Conservation (phyloP, 2,797 vertebrate genomes). For the Melanotaenia trifasciata region DNA sequence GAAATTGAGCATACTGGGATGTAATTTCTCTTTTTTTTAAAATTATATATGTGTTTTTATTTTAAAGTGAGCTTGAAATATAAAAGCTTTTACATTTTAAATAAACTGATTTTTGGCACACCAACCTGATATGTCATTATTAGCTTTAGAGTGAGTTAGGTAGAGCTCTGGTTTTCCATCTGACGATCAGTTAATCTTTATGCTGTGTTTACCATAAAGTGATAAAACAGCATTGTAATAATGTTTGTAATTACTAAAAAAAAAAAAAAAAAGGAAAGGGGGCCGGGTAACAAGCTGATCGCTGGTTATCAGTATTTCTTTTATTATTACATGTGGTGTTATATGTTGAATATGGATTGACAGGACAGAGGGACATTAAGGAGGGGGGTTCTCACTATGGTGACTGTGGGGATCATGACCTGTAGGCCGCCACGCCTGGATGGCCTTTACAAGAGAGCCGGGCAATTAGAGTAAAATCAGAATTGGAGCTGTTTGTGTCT, state of each 20-base stretch:
- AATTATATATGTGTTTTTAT: background rate
- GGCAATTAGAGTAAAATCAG: conserved; percentile 71
- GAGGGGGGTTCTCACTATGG: conserved; percentile 74
- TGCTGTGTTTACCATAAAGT: background rate
- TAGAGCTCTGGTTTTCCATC: background rate
- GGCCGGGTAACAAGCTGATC: background rate
- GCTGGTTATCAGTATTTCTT: background rate
- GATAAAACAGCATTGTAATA: too few species aligned
- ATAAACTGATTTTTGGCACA: background rate
- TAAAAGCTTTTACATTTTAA: background rate
- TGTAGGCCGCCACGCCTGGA: conserved; percentile 63
- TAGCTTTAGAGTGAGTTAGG: background rate
- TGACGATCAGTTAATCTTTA: background rate
- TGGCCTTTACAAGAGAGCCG: conserved; percentile 71
- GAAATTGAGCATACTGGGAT: background rate
- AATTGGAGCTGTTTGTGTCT: conserved; percentile 35
- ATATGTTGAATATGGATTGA: conserved; percentile 68
- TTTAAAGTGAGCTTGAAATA: background rate
- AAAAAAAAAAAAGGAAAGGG: background rate
- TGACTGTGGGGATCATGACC: conserved; percentile 73
- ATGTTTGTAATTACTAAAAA: background rate
- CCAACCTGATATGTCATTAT: background rate
- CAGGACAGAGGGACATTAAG: conserved; percentile 64
- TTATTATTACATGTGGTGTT: background rate
- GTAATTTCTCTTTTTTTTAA: background rate